A percentile compares a stretch with the other conserved stretches of the same genome.
Conservation (phyloP, 2,113 vertebrate genomes). For the Oryzias curvinotus region DNA sequence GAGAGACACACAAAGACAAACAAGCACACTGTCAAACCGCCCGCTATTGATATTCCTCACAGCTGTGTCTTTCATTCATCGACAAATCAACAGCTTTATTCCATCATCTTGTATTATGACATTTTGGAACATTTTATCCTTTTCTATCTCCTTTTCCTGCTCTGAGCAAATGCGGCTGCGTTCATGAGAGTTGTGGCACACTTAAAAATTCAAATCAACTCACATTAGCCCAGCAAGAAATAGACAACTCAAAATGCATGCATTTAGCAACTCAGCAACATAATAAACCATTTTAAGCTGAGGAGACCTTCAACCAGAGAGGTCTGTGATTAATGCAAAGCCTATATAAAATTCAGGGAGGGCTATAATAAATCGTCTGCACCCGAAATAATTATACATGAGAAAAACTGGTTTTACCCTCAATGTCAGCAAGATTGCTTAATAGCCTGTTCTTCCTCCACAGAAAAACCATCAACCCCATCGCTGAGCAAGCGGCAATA, state of each 20-base stretch:
- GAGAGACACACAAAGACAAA: slow-evolving; percentile 17
- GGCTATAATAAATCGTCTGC: slow-evolving; percentile 43
- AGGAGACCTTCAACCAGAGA: slow-evolving; percentile 35
- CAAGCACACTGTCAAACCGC: slow-evolving; percentile 50
- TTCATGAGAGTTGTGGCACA: slow-evolving; percentile 5
- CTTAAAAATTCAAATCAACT: slow-evolving; percentile 25
- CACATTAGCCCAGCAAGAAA: slow-evolving; percentile 16
- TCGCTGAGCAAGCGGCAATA: slow-evolving; percentile 38
- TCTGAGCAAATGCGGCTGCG: slow-evolving; percentile 7
- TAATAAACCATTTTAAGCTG: slow-evolving; percentile 41
- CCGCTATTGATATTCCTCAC: slow-evolving; percentile 61
- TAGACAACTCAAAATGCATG: slow-evolving; percentile 1
- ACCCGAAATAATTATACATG: slow-evolving; percentile 48
- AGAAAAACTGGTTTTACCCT: slow-evolving; percentile 40
- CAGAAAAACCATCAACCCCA: slow-evolving; percentile 45
- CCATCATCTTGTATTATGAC: slow-evolving; percentile 55
- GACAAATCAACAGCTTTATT: slow-evolving; percentile 61
- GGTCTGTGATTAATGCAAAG: slow-evolving; percentile 56
- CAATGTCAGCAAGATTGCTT: slow-evolving; percentile 47
- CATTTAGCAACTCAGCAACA: slow-evolving; percentile 32
- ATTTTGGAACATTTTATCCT: slow-evolving; percentile 34
- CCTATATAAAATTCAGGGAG: slow-evolving; percentile 41
- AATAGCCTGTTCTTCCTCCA: slow-evolving; percentile 29
- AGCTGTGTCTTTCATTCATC: slow-evolving; percentile 58
- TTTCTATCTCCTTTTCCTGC: slow-evolving; percentile 18